Evolutionary conservation across 2,113 vertebrate species (phyloP).

Genomic region (Crotalus horridus): DNA sequence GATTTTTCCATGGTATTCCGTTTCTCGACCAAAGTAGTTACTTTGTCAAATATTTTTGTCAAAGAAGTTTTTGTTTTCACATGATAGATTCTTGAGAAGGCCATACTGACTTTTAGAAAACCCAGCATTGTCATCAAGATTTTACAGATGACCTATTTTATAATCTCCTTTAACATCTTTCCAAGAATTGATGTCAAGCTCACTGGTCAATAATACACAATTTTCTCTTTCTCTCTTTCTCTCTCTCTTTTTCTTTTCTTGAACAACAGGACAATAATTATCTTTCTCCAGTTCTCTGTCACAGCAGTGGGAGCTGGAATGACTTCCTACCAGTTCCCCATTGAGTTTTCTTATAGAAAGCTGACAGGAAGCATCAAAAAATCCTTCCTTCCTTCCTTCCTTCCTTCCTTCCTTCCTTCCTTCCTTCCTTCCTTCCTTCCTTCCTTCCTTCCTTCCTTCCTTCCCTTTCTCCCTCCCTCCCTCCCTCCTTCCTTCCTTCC

Average conservation of each 20-base stretch:
- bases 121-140: not conserved
- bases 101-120: not conserved
- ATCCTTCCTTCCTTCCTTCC: not conserved
- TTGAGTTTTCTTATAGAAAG: not conserved
- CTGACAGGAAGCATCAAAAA: not conserved
- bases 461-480: accelerated
- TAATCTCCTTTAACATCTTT: not conserved
- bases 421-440: too few species aligned
- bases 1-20: not conserved
- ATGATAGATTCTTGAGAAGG: not conserved
- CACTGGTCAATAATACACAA: not conserved
- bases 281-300: not conserved
- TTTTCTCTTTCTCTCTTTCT: not conserved
- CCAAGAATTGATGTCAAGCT: not conserved
- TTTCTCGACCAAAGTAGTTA: not conserved
- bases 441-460: too few species aligned
- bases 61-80: not conserved
- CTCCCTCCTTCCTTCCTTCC: too few species aligned
- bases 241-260: not conserved
- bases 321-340: not conserved
- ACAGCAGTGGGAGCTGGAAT: not conserved
- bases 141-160: not conserved
- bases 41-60: not conserved
- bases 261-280: not conserved
- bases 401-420: not conserved